phyloP scores from a whole-genome alignment of 2,797 vertebrate species.

The Sphaeramia orbicularis region DNA sequence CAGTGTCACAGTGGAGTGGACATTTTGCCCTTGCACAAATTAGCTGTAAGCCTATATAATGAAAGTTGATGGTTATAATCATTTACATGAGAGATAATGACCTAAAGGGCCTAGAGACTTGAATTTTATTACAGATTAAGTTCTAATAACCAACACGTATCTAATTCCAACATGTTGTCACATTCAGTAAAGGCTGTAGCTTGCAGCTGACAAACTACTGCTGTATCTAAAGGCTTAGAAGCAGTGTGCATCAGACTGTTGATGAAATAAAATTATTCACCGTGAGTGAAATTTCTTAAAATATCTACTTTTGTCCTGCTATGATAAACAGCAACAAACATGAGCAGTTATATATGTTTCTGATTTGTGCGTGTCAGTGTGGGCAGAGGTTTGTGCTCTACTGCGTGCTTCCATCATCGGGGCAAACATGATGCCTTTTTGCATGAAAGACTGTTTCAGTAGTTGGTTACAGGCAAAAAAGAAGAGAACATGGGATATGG shows the following conservation, averaged over 20 bases:
- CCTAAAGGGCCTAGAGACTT: neutral
- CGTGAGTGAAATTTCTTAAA: neutral
- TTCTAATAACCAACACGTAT: constrained; percentile 9
- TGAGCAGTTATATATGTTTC: neutral
- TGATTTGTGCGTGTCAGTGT: neutral
- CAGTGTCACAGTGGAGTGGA: neutral
- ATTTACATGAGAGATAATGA: neutral
- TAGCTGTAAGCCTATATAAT: constrained; percentile 11
- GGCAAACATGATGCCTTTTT: neutral
- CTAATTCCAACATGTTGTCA: neutral
- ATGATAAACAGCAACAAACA: neutral
- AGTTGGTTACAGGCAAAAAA: neutral
- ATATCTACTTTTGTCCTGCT: neutral
- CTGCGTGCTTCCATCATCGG: neutral
- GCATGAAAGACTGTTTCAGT: constrained; percentile 1
- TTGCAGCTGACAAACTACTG: neutral
- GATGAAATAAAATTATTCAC: too few species aligned
- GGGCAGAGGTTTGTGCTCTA: neutral
- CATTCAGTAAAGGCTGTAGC: neutral
- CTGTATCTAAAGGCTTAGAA: neutral
- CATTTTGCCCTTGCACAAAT: neutral
- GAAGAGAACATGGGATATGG: neutral
- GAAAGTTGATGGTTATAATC: constrained; percentile 11
- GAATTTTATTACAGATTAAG: constrained; percentile 9
- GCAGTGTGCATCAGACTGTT: too few species aligned